Evolutionary conservation across 2,113 vertebrate species (phyloP).

Genomic region (Elgaria multicarinata): DNA sequence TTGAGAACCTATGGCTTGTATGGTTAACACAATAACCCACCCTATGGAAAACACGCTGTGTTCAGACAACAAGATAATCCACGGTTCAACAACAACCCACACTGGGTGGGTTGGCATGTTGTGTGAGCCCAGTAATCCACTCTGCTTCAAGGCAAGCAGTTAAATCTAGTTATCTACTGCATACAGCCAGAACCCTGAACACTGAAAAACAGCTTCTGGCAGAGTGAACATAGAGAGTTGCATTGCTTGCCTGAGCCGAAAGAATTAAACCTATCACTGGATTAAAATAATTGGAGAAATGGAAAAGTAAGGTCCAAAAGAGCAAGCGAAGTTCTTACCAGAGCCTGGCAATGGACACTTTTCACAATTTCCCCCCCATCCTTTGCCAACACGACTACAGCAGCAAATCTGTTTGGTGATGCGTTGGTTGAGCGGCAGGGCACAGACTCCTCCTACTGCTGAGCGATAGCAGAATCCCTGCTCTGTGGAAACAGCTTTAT

Average conservation of each 20-base stretch:
- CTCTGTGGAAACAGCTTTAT: conserved; percentile 90
- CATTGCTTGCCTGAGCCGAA: background rate
- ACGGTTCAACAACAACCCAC: no score
- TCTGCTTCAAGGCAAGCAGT: background rate
- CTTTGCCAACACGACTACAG: conserved; percentile 96
- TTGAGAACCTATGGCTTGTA: no score
- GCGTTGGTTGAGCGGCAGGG: conserved; percentile 87
- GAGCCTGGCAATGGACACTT: conserved; percentile 88
- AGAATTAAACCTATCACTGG: conserved; percentile 9
- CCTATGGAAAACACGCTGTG: no score
- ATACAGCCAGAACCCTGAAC: background rate
- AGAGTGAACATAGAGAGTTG: background rate
- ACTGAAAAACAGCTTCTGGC: background rate
- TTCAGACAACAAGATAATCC: no score
- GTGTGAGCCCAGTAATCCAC: no score
- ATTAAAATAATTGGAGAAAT: background rate
- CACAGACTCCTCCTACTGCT: conserved; percentile 77
- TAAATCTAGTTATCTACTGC: background rate
- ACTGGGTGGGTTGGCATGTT: no score
- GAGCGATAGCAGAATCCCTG: conserved; percentile 88
- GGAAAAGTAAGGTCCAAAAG: background rate
- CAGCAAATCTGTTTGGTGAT: conserved; percentile 99
- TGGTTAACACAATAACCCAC: no score
- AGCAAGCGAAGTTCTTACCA: conserved; percentile 72
- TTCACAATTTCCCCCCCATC: conserved; percentile 90